Evolutionary conservation across 2,113 vertebrate species (phyloP).

Genomic region (Pteropus alecto): DNA sequence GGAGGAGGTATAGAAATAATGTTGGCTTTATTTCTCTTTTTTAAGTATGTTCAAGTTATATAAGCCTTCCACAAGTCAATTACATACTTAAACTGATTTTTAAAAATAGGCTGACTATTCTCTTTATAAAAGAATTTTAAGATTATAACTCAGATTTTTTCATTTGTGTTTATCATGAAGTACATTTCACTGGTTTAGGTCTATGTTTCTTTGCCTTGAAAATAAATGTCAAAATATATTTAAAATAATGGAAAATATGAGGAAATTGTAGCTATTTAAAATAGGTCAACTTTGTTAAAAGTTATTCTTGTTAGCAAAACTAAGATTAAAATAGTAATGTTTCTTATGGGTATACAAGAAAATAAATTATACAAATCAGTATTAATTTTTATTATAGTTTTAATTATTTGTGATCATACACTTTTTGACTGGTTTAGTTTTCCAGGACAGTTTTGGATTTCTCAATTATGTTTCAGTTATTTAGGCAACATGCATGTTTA

Average conservation of each 20-base stretch:
- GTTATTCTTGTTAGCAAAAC: constrained; percentile 2
- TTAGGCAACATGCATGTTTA: background rate
- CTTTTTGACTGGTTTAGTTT: background rate
- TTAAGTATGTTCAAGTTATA: background rate
- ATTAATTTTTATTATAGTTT: background rate
- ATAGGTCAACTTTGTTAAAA: constrained; percentile 6
- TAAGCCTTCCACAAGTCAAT: constrained; percentile 7
- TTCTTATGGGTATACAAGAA: background rate
- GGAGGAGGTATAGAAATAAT: background rate
- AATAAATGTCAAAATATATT: constrained; percentile 20
- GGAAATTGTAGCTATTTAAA: background rate
- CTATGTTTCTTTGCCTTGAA: constrained; percentile 8
- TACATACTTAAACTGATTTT: background rate
- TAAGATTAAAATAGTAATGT: background rate
- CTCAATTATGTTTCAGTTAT: background rate
- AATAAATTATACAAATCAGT: constrained; percentile 5
- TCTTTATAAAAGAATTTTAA: background rate
- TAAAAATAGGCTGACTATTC: background rate
- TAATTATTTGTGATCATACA: background rate
- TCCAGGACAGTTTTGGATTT: background rate
- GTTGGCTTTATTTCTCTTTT: background rate
- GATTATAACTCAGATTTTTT: background rate
- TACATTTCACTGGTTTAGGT: background rate
- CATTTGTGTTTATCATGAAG: constrained; percentile 35
- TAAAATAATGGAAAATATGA: constrained; percentile 11